A percentile compares a stretch with the other conserved stretches of the same genome.
Conservation (phyloP, 2,113 vertebrate species). For the Bettongia penicillata region DNA sequence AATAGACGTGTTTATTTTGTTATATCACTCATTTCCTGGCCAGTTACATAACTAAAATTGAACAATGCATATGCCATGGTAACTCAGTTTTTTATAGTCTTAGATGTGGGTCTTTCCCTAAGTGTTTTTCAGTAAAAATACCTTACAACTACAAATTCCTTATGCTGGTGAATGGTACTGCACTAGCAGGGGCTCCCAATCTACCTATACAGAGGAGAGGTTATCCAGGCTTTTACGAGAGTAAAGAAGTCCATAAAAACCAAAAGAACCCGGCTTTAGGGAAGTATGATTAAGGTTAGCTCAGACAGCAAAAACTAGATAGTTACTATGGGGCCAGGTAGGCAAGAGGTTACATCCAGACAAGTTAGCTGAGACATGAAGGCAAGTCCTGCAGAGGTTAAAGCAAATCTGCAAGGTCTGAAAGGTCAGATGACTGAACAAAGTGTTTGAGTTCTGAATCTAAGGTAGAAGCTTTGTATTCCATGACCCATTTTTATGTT, state of each 20-base stretch:
- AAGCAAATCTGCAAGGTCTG: not conserved
- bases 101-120: not conserved
- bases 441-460: not conserved
- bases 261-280: not conserved
- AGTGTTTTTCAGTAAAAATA: not conserved
- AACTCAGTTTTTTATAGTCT: not conserved
- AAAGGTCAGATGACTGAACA: not conserved
- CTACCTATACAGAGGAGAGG: too few relatives aligned
- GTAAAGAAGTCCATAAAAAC: not conserved
- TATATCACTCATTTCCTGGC: not conserved
- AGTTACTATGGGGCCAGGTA: not conserved
- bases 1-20: not conserved
- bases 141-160: not conserved
- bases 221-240: not conserved
- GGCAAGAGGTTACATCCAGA: not conserved
- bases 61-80: not conserved
- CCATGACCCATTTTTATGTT: not conserved
- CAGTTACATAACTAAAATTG: not conserved
- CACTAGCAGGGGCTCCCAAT: not conserved
- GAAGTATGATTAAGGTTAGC: not conserved
- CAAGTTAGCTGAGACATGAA: not conserved
- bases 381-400: not conserved
- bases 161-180: not conserved
- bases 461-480: not conserved
- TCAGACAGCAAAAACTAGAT: not conserved